These are phyloP conservation scores for Dasyprocta punctata DNA, from an alignment of 2,113 vertebrate genomes.

Conservation along the genomic window DNA sequence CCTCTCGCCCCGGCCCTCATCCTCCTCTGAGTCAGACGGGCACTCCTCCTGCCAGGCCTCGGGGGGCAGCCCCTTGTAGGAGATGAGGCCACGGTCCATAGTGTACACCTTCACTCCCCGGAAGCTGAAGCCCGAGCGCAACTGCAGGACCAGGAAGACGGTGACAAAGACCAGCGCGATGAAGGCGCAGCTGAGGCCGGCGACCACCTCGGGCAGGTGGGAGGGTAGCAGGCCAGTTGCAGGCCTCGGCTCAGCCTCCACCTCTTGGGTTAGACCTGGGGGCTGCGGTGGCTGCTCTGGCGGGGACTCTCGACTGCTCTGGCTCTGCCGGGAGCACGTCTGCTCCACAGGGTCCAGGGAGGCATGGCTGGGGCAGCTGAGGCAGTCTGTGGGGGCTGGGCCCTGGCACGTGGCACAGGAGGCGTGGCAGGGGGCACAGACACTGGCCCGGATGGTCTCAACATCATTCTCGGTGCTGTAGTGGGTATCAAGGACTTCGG, in stretches of 20 bases:
- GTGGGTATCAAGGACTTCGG: constrained; percentile 88
- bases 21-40: constrained; percentile 93
- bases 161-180: constrained; percentile 92
- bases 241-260: constrained; percentile 75
- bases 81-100: constrained; percentile 90
- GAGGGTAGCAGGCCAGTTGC: constrained; percentile 79
- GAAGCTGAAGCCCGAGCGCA: constrained; percentile 90
- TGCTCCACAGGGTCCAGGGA: constrained; percentile 89
- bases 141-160: constrained; percentile 95
- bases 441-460: constrained; percentile 91
- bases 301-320: constrained; percentile 93
- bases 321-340: constrained; percentile 94
- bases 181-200: constrained; percentile 94
- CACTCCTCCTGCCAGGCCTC: constrained; percentile 95
- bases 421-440: constrained; percentile 93
- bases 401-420: constrained; percentile 93
- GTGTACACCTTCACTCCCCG: constrained; percentile 90
- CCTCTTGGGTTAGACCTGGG: constrained; percentile 80
- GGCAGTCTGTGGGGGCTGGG: constrained; percentile 89
- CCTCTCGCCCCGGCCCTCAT: constrained; percentile 93
- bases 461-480: constrained; percentile 92
- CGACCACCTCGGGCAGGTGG: constrained; percentile 89
- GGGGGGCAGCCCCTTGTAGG: constrained; percentile 96
- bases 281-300: constrained; percentile 61
- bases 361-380: constrained; percentile 94